Evolutionary conservation across 2,888 invertebrate species (phyloP).

Genomic region (Embidobia sp.): DNA sequence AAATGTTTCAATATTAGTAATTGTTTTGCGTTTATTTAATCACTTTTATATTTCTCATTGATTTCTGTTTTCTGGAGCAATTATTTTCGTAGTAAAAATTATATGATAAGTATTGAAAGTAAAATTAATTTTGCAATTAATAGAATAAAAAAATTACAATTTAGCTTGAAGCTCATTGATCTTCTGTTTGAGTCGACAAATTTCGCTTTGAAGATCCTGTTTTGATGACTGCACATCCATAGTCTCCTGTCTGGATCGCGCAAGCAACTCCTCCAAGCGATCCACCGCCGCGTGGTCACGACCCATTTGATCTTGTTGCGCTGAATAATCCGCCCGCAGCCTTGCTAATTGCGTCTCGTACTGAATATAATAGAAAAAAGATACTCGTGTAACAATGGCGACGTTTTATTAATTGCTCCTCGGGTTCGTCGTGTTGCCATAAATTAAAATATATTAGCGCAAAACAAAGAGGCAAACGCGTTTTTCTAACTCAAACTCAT

Average conservation of each 20-base stretch:
- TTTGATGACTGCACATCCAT: slow-evolving; percentile 85
- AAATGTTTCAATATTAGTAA: too few relatives aligned
- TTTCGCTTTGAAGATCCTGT: slow-evolving; percentile 86
- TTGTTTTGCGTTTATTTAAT: too few relatives aligned
- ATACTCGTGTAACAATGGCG: background rate
- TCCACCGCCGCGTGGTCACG: slow-evolving; percentile 82
- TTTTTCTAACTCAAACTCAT: background rate
- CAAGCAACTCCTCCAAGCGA: slow-evolving; percentile 84
- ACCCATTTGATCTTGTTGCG: slow-evolving; percentile 80
- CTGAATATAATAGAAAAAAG: slow-evolving; percentile 75
- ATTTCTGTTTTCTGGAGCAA: too few relatives aligned
- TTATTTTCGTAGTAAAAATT: too few relatives aligned
- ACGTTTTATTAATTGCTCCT: slow-evolving; percentile 13
- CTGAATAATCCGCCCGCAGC: slow-evolving; percentile 81
- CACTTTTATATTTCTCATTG: too few relatives aligned
- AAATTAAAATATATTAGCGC: slow-evolving; percentile 15
- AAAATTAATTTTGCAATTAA: too few relatives aligned
- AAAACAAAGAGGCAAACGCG: background rate
- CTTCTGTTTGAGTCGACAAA: slow-evolving; percentile 83
- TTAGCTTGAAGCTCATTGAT: slow-evolving; percentile 82
- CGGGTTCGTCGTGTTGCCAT: slow-evolving; percentile 10
- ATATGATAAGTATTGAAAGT: too few relatives aligned
- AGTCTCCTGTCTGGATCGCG: slow-evolving; percentile 84
- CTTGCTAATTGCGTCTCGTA: slow-evolving; percentile 82
- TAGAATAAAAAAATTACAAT: slow-evolving; percentile 80